Conservation (phyloP, 1,140 invertebrate species). For the Orius laevigatus region DNA sequence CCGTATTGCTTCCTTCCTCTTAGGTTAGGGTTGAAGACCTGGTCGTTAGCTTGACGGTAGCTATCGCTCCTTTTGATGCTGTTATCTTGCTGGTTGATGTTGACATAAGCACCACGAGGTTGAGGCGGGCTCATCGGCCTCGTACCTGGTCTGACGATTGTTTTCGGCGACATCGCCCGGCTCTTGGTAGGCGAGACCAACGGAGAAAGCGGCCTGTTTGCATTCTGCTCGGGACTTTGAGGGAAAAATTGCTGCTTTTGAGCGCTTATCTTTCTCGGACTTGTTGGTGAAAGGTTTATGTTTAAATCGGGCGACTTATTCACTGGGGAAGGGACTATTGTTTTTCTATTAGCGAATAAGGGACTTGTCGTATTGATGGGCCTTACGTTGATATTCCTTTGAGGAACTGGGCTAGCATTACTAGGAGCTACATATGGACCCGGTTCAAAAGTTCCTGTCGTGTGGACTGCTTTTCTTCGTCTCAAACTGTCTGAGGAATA, state of each 20-base stretch:
- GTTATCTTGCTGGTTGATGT: slow-evolving; percentile 18
- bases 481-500: slow-evolving; percentile 76
- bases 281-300: slow-evolving; percentile 12
- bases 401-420: slow-evolving; percentile 20
- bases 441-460: slow-evolving; percentile 61
- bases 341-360: slow-evolving; percentile 11
- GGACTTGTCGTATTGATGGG: slow-evolving; percentile 18
- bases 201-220: slow-evolving; percentile 17
- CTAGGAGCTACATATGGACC: slow-evolving; percentile 29
- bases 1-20: slow-evolving; percentile 20
- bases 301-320: slow-evolving; percentile 1
- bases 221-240: slow-evolving; percentile 1
- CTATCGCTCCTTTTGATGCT: slow-evolving; percentile 63
- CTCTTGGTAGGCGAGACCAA: slow-evolving; percentile 14
- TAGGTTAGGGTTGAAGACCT: slow-evolving; percentile 20
- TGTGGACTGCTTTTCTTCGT: slow-evolving; percentile 60
- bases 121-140: slow-evolving; percentile 14
- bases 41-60: slow-evolving; percentile 59
- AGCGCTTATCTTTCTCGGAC: slow-evolving; percentile 10
- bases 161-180: slow-evolving; percentile 17
- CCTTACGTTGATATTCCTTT: slow-evolving; percentile 20
- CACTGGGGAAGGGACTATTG: slow-evolving; percentile 8
- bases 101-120: slow-evolving; percentile 21
- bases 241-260: slow-evolving; percentile 14
- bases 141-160: slow-evolving; percentile 16